Conservation (phyloP, 2,113 vertebrate genomes). For the Prolemur simus region DNA sequence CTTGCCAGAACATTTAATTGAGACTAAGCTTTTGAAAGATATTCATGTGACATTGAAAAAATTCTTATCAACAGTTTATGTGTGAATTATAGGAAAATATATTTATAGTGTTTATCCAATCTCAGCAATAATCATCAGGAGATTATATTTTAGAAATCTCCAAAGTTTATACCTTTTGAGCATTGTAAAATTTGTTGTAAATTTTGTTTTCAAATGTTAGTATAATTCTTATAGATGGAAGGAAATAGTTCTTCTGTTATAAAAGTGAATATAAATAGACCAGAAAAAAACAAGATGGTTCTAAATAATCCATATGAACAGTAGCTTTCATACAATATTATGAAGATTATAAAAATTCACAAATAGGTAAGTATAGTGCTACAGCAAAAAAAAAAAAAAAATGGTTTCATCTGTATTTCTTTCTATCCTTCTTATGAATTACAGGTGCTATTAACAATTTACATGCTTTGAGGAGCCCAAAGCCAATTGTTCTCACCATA, state of each 20-base stretch:
- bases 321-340: not conserved
- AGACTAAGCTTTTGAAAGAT: not conserved
- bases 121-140: not conserved
- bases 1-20: not conserved
- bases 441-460: not conserved
- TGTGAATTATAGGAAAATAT: not conserved
- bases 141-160: not conserved
- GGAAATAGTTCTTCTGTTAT: not conserved
- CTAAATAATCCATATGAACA: not conserved
- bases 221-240: not conserved
- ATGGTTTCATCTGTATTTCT: not conserved
- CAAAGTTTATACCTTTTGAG: not conserved
- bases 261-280: not conserved
- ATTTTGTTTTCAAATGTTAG: too few relatives aligned
- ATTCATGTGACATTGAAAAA: not conserved
- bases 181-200: not conserved
- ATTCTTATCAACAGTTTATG: not conserved
- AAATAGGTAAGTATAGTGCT: not conserved
- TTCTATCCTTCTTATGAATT: not conserved
- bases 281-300: not conserved
- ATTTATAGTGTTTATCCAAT: not conserved
- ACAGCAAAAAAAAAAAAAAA: not conserved
- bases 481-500: not conserved
- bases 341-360: not conserved
- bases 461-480: not conserved